A percentile compares a stretch with the other conserved stretches of the same genome.
Evolutionary conservation across 2,797 vertebrate genomes (phyloP).

Genomic region (Kryptolebias ocellatus): DNA sequence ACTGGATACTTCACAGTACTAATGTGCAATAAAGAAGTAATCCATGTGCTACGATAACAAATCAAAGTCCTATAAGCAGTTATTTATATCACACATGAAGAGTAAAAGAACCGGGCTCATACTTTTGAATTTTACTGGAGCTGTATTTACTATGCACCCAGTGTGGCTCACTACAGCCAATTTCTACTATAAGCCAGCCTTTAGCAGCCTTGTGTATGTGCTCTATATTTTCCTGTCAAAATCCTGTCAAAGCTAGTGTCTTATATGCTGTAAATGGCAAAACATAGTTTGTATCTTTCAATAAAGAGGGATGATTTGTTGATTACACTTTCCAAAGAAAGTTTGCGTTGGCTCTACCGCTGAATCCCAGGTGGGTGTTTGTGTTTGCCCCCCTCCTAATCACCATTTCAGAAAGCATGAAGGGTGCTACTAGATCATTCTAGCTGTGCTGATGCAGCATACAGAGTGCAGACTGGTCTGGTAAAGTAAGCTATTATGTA

Average conservation of each 20-base stretch:
- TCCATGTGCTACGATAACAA: neutral
- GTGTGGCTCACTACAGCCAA: neutral
- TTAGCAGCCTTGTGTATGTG: neutral
- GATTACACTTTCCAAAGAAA: neutral
- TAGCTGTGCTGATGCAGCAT: constrained; percentile 1
- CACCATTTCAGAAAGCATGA: neutral
- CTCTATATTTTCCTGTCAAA: neutral
- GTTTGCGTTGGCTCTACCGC: neutral
- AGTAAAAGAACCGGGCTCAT: neutral
- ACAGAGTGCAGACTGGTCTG: neutral
- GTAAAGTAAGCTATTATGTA: neutral
- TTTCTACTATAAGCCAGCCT: neutral
- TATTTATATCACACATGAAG: neutral
- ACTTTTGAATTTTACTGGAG: neutral
- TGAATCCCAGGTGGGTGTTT: neutral
- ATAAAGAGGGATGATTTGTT: neutral
- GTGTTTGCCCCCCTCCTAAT: neutral
- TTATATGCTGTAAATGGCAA: neutral
- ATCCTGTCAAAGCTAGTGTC: neutral
- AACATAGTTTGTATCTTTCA: neutral
- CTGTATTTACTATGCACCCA: neutral
- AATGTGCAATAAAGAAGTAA: constrained; percentile 16
- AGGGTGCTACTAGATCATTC: constrained; percentile 2
- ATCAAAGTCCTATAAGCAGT: neutral
- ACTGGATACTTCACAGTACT: constrained; percentile 6